Base-by-base conservation (phyloP, 2,797 vertebrate genomes). In the Sorex maritimensis region DNA sequence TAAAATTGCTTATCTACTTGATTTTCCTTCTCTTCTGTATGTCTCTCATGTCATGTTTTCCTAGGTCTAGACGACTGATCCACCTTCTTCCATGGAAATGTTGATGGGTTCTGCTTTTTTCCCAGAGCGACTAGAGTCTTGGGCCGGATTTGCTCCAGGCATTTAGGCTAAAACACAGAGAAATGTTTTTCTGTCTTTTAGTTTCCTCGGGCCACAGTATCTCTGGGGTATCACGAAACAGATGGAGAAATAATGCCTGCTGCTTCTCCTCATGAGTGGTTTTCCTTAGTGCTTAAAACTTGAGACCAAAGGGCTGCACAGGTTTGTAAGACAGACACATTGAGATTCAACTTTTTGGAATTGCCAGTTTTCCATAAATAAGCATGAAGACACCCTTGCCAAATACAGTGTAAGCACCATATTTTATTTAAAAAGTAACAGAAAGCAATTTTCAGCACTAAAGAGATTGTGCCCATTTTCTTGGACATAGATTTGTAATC, bases 381-480 rank as follows among this genome's bases (percentile, higher is more conserved):
- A 68, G 75, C 49, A 85, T 19, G 71, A 87, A 92, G 26, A 2
- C 24, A 89, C 68, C 5, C 3, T 78, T 58, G 13, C 68, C 68
- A 81, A 86, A 92, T 61, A 38, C 3, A 58, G 69, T 63, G 49
- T 15, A 61, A 72, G 6, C 0, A 49, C 75, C 9, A 5, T 72
- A 61, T 91, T 79, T 71, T 44, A 88, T 63, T 92, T 92, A 92
- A 95, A 71, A 88, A 84, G 49, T 24, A 92, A 75, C 9, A 88
- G 15, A 82, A 87, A 55, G 21, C 41, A 86, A 79, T 78, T 93
- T 93, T 85, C n/a, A 41, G 74, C 34, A 30, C 17, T 52, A 79
- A 71, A 79, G 91, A 90, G 9, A 74, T 28, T 61, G 58, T 78
- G 28, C 68, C 65, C 34, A 4, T 95, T 92, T 93, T 92, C 55